These are phyloP conservation scores for Dasyprocta punctata DNA, from an alignment of 2,113 vertebrate genomes.

Conservation along the genomic window DNA sequence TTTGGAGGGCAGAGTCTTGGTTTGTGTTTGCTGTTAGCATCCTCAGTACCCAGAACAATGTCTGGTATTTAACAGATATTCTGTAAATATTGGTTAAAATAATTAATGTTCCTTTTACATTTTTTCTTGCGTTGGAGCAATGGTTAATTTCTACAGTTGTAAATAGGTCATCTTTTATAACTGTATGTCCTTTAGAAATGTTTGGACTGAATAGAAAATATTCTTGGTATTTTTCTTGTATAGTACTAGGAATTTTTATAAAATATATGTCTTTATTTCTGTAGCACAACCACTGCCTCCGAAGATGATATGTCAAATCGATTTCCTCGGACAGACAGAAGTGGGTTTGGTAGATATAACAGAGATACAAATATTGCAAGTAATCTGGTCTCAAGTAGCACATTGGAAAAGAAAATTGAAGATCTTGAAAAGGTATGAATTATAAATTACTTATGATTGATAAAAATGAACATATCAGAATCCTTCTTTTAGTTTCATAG, in stretches of 20 bases:
- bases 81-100: neutral
- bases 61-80: neutral
- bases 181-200: neutral
- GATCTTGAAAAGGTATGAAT: constrained; percentile 94
- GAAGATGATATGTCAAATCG: constrained; percentile 91
- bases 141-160: neutral
- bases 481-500: neutral
- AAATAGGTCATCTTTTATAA: neutral
- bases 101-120: neutral
- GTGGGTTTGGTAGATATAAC: constrained; percentile 86
- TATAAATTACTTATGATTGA: constrained; percentile 51
- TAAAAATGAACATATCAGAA: neutral
- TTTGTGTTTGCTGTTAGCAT: neutral
- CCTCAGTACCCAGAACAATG: neutral
- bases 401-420: constrained; percentile 94
- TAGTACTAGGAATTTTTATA: neutral
- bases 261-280: constrained; percentile 66
- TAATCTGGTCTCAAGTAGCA: constrained; percentile 81
- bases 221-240: constrained; percentile 23
- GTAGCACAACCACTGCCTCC: constrained; percentile 83
- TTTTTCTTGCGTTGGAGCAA: constrained; percentile 5
- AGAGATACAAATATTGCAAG: constrained; percentile 87
- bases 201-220: constrained; percentile 51
- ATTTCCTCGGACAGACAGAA: constrained; percentile 87
- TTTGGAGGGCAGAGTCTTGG: neutral